Evolutionary conservation across 2,797 vertebrate species (phyloP).

Genomic region (Ficedula albicollis): DNA sequence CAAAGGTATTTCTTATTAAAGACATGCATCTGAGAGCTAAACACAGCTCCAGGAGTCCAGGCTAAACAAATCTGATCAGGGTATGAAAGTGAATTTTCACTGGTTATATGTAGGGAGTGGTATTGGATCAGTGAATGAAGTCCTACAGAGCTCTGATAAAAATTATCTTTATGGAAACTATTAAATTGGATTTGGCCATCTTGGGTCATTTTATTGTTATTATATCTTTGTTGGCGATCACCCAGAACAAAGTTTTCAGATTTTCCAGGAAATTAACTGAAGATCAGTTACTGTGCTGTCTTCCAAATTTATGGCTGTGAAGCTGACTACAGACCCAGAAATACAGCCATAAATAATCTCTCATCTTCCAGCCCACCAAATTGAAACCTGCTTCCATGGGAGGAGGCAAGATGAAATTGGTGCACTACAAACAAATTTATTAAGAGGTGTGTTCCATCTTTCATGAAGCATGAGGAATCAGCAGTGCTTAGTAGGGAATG

Average conservation of each 20-base stretch:
- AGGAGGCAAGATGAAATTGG: constrained; percentile 17
- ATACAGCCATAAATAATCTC: constrained; percentile 2
- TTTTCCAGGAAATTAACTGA: constrained; percentile 51
- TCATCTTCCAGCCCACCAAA: neutral
- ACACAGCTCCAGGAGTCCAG: neutral
- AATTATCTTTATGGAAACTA: neutral
- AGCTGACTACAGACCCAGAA: neutral
- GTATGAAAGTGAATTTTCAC: neutral
- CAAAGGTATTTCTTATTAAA: neutral
- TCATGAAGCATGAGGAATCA: constrained; percentile 14
- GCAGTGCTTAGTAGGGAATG: neutral
- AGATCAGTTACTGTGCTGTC: constrained; percentile 14
- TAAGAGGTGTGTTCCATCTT: neutral
- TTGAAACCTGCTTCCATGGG: constrained; percentile 29
- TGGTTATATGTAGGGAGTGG: neutral
- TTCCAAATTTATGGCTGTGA: constrained; percentile 41
- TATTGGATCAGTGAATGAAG: neutral
- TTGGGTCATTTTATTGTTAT: constrained; percentile 11
- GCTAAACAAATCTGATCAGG: neutral
- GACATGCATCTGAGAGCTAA: neutral
- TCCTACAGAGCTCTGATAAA: neutral
- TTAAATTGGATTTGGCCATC: neutral
- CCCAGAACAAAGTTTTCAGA: constrained; percentile 44
- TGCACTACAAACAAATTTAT: constrained; percentile 55
- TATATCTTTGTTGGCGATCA: neutral